These are phyloP conservation scores for Aspidoscelis tigris DNA, from an alignment of 2,113 vertebrate species.

Conservation along the genomic window DNA sequence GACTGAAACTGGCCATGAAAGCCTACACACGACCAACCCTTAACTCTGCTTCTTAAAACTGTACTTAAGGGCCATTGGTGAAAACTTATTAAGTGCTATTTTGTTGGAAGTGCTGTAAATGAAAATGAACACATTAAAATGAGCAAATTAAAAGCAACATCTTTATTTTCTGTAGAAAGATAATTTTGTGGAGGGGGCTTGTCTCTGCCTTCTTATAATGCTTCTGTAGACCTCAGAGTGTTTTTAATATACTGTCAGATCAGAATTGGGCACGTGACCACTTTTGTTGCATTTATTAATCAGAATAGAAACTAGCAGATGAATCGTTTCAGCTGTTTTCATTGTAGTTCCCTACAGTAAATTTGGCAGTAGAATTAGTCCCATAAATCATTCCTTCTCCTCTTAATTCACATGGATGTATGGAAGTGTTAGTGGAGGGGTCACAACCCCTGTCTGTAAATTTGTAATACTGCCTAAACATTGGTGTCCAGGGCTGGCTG, in stretches of 20 bases:
- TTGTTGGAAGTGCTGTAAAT: not conserved
- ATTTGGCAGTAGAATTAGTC: not conserved
- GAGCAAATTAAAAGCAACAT: not conserved
- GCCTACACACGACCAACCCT: no score
- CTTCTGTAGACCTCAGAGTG: not conserved
- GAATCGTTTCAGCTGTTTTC: not conserved
- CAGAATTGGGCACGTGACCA: not conserved
- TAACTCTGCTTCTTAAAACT: not conserved
- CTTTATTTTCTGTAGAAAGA: conserved; percentile 5
- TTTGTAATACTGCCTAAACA: conserved; percentile 63
- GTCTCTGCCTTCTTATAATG: conserved; percentile 3
- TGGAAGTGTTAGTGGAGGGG: conserved; percentile 47
- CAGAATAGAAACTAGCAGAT: not conserved
- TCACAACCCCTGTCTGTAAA: conserved; percentile 71
- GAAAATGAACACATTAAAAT: not conserved
- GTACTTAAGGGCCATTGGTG: not conserved
- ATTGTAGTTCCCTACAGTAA: not conserved
- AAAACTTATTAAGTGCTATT: not conserved
- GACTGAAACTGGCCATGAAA: no score
- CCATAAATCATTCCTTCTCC: conserved; percentile 19
- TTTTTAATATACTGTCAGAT: not conserved
- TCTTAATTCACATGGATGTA: conserved; percentile 28
- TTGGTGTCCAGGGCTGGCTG: conserved; percentile 55
- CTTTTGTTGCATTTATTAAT: not conserved
- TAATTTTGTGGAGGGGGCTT: conserved; percentile 9